These are phyloP conservation scores for Pluvianellus socialis DNA, from an alignment of 2,113 vertebrate genomes.

Conservation along the genomic window DNA sequence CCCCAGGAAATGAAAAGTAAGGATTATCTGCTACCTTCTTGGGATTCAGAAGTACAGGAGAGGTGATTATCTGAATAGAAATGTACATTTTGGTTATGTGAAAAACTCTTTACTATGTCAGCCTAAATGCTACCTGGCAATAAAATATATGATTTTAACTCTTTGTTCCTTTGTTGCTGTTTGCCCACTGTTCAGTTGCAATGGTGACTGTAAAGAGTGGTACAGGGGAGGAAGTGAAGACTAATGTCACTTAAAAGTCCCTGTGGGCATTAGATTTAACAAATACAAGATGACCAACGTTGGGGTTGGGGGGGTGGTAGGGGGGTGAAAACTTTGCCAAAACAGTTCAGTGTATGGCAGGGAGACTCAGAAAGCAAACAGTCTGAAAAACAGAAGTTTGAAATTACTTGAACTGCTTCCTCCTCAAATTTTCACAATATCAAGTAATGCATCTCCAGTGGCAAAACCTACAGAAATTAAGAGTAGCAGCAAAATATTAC, in stretches of 20 bases:
- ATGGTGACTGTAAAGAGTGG: not conserved
- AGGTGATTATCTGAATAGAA: not conserved
- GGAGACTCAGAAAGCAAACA: not conserved
- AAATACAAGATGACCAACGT: not conserved
- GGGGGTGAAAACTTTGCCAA: not conserved
- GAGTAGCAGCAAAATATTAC: not conserved
- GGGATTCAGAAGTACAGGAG: not conserved
- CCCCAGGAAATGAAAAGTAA: not conserved
- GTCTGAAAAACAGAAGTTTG: not conserved
- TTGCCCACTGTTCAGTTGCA: not conserved
- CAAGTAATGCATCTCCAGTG: not conserved
- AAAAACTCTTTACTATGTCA: not conserved
- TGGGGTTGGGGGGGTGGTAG: rapidly evolving
- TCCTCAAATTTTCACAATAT: not conserved
- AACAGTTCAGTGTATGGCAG: not conserved
- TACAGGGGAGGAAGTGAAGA: not conserved
- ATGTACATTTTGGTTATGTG: not conserved
- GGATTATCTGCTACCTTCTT: not conserved
- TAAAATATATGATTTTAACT: slow-evolving; percentile 25
- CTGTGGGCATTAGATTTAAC: not conserved
- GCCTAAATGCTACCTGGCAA: slow-evolving; percentile 15
- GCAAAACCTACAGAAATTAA: not conserved
- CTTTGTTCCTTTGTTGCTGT: not conserved
- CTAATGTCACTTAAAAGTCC: not conserved
- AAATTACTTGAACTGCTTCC: not conserved